Percentiles rank a stretch among this genome's conserved stretches.
Evolutionary conservation across 2,888 invertebrate genomes (phyloP).

Genomic region (Erebia palarica): DNA sequence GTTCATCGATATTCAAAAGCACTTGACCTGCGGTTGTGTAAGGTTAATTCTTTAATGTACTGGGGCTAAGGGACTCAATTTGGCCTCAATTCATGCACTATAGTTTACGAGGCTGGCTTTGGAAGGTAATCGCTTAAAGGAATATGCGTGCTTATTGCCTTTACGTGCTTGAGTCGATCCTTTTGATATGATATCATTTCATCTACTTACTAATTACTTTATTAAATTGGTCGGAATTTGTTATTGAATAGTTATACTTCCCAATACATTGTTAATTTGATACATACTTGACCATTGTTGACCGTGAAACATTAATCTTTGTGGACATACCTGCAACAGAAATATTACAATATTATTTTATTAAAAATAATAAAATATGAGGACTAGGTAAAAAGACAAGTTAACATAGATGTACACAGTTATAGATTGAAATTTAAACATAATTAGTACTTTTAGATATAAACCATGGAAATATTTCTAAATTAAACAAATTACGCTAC

Average conservation of each 20-base stretch:
- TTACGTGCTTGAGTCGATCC: slow-evolving; percentile 11
- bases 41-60: slow-evolving; percentile 42
- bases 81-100: slow-evolving; percentile 39
- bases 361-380: too few species aligned
- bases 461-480: slow-evolving; percentile 50
- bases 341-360: slow-evolving; percentile 22
- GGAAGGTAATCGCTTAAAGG: slow-evolving; percentile 48
- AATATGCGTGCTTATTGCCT: slow-evolving; percentile 36
- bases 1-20: slow-evolving; percentile 43
- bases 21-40: slow-evolving; percentile 42
- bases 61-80: slow-evolving; percentile 39
- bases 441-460: slow-evolving; percentile 6
- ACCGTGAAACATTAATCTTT: not conserved
- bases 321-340: slow-evolving; percentile 64
- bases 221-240: not conserved
- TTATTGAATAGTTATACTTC: not conserved
- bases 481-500: slow-evolving; percentile 50
- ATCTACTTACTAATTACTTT: not conserved
- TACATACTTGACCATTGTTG: not conserved
- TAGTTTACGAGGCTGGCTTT: slow-evolving; percentile 54
- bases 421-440: slow-evolving; percentile 8
- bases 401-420: too few species aligned
- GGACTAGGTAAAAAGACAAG: slow-evolving; percentile 19
- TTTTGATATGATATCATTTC: not conserved
- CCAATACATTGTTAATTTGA: not conserved